Evolutionary conservation across 2,888 invertebrate species (phyloP), one percentile per base, ranked within the genome.

Genomic region (Tipula lateralis): DNA sequence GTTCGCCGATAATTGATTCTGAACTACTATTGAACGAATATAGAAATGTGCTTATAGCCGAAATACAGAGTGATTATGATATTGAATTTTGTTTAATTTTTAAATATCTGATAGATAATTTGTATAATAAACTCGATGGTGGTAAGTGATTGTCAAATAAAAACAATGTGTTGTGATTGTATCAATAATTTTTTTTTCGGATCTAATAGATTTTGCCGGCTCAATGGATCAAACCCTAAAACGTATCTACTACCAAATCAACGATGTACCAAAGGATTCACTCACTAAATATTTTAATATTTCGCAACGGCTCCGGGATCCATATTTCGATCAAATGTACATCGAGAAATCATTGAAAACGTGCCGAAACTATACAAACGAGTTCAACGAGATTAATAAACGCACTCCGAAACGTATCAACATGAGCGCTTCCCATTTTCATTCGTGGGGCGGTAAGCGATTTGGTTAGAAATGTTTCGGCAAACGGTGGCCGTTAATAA

Each of bases 401-500:
- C 34, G 36, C 13, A 29, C 36, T 1, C 36, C 83, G 24, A 36
- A 36, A 83, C 34, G 39, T 6, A 88, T 89, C 3, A 86, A 90
- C 34, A 90, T 90, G 66, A 90, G 90, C 86, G 90, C 90, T 85
- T 90, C 90, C 85, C 87, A 90, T 2, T 90, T 90, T 86, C 90
- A 90, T 86, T 90, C 90, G 0, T 90, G 90, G 90, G 90, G 90
- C 83, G 90, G 90, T 84, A 90, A 90, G 85, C 87, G 90, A 9
- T 87, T 89, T 19, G n/a, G 39, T 34, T 36, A 83, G 19, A 7
- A n/a, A n/a, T n/a, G n/a, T n/a, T n/a, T 19, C 83, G 12, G 19
- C 83, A 24, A 85, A 85, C n/a, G 86, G 86, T 7, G 85, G 85
- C 84, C 80, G 30, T n/a, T n/a, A 83, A 81, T 32, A 84, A n/a